A percentile compares a stretch with the other conserved stretches of the same genome.
Conservation (phyloP, 53 echinoderm and acorn worm species). For the Holothuria scabra region DNA sequence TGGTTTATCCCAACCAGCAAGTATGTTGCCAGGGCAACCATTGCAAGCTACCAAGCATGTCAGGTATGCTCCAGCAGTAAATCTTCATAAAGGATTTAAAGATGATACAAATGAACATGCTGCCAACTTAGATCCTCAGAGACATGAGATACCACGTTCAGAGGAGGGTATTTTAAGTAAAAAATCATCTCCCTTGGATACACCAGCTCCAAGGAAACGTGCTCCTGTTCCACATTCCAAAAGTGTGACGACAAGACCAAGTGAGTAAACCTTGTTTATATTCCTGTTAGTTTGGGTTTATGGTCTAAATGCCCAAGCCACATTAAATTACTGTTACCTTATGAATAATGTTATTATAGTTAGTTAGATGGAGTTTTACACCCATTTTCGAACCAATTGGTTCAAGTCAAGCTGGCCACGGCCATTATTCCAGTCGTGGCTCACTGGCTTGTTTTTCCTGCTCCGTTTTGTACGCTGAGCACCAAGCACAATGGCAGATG, state of each 20-base stretch:
- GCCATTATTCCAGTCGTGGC: too few relatives aligned
- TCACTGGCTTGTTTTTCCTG: too few relatives aligned
- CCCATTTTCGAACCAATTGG: too few relatives aligned
- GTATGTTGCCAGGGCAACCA: background rate
- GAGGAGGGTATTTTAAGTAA: conserved; percentile 8
- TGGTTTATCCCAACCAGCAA: background rate
- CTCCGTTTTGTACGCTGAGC: too few relatives aligned
- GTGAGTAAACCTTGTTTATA: conserved; percentile 34
- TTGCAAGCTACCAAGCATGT: conserved; percentile 14
- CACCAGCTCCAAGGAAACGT: conserved; percentile 88
- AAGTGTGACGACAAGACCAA: conserved; percentile 1
- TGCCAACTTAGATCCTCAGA: too few relatives aligned
- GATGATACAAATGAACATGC: background rate
- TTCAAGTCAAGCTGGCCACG: too few relatives aligned
- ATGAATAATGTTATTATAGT: too few relatives aligned
- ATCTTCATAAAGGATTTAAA: background rate
- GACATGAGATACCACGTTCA: background rate
- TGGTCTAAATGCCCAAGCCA: too few relatives aligned
- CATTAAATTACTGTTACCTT: too few relatives aligned
- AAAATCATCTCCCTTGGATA: conserved; percentile 82
- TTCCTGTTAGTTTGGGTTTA: too few relatives aligned
- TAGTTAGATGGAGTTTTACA: too few relatives aligned
- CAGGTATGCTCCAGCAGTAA: conserved; percentile 14
- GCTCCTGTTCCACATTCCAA: conserved; percentile 75
- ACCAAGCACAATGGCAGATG: too few relatives aligned